Evolutionary conservation across 92 coral and sea anemone species (phyloP), one percentile per base, ranked within the genome.

Genomic region (Scolanthus callimorphus): DNA sequence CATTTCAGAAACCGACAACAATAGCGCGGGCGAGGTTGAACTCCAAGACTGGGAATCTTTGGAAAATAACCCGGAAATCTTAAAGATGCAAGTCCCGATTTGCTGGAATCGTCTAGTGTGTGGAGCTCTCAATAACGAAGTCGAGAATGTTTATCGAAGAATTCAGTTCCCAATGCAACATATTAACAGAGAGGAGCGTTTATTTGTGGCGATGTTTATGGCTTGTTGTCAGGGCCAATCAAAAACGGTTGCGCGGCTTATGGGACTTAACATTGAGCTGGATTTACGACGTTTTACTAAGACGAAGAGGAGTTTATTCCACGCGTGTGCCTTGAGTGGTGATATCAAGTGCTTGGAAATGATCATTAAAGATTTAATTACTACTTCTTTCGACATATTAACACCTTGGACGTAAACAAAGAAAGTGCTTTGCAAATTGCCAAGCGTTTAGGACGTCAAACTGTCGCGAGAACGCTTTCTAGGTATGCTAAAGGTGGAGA

Each of bases 91-190:
- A 39, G 96, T 88, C 20, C 96, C 96, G 0, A 78, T 88, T 25
- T 88, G 96, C 89, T 88, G 96, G 96, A 54, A 63, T 21, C 77
- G 78, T 51, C 68, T 77, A 47, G 62, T 88, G 71, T 82, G 90
- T 52, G 84, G 84, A 30, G 76, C 65, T 38, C 60, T 88, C 46
- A 76, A 73, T 28, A 76, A 73, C 67, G 96, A 88, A 45, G 64
- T 73, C 57, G 90, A 88, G 51, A 77, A 63, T 76, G 79, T 83
- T 48, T 73, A 67, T 65, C 79, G 85, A 21, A 78, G 96, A 34
- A 78, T 73, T 56, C 86, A 73, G 59, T 76, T 88, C 44, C 83
- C 90, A 2, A 88, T 88, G 96, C 96, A 88, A 17, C 90, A 83
- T 30, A 78, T 88, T 45, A 71, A 77, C 17, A 73, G 63, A 31